A percentile compares a stretch with the other conserved stretches of the same genome.
These are phyloP conservation scores for Patella caerulea DNA, from an alignment of 2,888 invertebrate species.

Conservation along the genomic window DNA sequence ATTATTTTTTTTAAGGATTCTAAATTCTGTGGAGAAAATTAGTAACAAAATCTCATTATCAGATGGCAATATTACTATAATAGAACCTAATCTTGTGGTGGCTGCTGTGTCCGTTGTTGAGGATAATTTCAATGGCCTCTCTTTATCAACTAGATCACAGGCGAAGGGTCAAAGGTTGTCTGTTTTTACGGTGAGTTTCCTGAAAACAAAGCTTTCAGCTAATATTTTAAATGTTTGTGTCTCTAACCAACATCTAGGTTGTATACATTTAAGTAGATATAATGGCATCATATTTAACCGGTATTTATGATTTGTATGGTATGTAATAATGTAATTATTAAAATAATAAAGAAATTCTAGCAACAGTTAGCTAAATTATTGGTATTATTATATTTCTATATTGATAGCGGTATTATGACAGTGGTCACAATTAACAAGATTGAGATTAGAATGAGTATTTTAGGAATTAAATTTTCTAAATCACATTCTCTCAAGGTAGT, in stretches of 20 bases:
- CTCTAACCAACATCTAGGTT: not conserved
- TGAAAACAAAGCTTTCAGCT: not conserved
- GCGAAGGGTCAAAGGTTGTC: not conserved
- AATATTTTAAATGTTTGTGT: not conserved
- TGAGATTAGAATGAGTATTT: too few species aligned
- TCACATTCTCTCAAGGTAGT: too few species aligned
- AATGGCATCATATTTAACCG: too few species aligned
- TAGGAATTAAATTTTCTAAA: too few species aligned
- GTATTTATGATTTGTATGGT: too few species aligned
- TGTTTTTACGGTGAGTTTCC: constrained; percentile 6
- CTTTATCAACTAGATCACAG: not conserved
- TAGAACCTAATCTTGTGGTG: constrained; percentile 37
- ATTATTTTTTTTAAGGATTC: constrained; percentile 19
- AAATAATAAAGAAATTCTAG: too few species aligned
- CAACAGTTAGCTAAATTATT: too few species aligned
- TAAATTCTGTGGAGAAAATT: constrained; percentile 29
- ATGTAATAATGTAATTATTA: too few species aligned
- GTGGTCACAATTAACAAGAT: too few species aligned
- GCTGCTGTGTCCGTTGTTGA: constrained; percentile 27
- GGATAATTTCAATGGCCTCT: constrained; percentile 25
- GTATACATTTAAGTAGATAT: too few species aligned
- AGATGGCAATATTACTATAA: constrained; percentile 26
- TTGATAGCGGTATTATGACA: too few species aligned
- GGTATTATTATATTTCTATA: too few species aligned
- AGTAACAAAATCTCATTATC: constrained; percentile 27